A percentile compares a stretch with the other conserved stretches of the same genome.
Conservation (phyloP, 2,888 invertebrate genomes). For the Leucania comma region DNA sequence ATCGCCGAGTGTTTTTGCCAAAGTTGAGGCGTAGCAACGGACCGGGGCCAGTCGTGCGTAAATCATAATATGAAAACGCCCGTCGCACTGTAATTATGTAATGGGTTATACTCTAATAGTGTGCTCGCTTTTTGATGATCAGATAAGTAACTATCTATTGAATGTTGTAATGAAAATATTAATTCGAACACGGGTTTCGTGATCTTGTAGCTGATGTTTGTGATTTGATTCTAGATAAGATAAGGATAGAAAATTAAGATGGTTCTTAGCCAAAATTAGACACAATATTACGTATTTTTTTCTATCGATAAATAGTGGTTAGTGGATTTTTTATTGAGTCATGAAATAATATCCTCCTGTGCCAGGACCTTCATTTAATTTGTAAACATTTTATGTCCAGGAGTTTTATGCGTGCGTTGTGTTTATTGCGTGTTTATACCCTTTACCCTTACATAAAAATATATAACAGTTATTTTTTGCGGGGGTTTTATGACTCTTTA, state of each 20-base stretch:
- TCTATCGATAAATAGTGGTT: background rate
- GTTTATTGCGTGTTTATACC: conserved; percentile 42
- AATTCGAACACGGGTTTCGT: conserved; percentile 67
- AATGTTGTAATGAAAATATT: conserved; percentile 72
- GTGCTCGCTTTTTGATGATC: conserved; percentile 64
- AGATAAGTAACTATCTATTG: conserved; percentile 75
- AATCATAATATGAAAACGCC: conserved; percentile 76
- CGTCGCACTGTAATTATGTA: conserved; percentile 69
- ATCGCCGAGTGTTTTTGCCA: conserved; percentile 61
- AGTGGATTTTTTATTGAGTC: conserved; percentile 17
- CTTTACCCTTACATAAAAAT: conserved; percentile 31
- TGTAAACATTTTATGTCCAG: conserved; percentile 37
- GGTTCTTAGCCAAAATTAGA: conserved; percentile 11
- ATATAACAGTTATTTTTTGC: conserved; percentile 41
- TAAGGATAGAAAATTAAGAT: conserved; percentile 51
- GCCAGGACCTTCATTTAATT: conserved; percentile 11
- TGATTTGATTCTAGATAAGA: conserved; percentile 70
- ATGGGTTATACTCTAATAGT: conserved; percentile 63
- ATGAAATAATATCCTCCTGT: conserved; percentile 15
- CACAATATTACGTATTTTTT: background rate
- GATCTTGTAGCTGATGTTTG: conserved; percentile 63
- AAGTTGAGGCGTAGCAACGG: conserved; percentile 49
- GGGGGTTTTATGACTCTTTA: conserved; percentile 32
- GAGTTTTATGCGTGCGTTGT: conserved; percentile 19
- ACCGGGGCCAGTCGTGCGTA: conserved; percentile 76